Evolutionary conservation across 2,113 vertebrate genomes (phyloP), one percentile per base, ranked within the genome.

Genomic region (Salvelinus alpinus): DNA sequence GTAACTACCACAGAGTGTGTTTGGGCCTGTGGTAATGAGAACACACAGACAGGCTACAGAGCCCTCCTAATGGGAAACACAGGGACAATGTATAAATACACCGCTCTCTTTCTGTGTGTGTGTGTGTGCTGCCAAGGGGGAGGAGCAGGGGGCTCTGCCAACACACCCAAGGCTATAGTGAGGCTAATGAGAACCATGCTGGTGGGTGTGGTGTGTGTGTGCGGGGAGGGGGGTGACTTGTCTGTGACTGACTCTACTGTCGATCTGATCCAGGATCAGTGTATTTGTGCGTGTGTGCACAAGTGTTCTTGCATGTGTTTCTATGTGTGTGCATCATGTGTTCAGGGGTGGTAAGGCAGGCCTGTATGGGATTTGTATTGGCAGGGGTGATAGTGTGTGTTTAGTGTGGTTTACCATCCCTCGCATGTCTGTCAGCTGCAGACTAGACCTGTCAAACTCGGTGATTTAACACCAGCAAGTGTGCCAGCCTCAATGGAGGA

Each of bases 21-120:
- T 16, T 31, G 20, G 22, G 51, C 57, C 47, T 75, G 74, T 80
- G 79, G 68, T 72, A 48, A 20, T 51, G 62, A 25, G 68, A 74
- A 74, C 73, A 65, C 72, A 69, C 25, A 79, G 76, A 77, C 71
- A 73, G 71, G 38, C 38, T 44, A 80, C 71, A 73, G 71, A 80
- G 77, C 38, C 31, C 22, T 72, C 76, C 75, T 88, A 85, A 90
- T 87, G 86, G 64, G 74, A 89, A 91, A 88, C 85, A 85, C 88
- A 90, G 88, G 71, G 83, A 66, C 74, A 68, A 72, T 81, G 78
- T 85, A 81, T 82, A 88, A 91, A 89, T 87, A 88, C 70, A 48
- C 65, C 11, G 5, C 76, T 69, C 38, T 75, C 34, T 77, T 65
- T 75, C 47, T 47, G 71, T 79, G 8, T 44, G 38, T 44, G 38